phyloP scores from a whole-genome alignment of 2,797 vertebrate genomes.

The Esox masquinongy region DNA sequence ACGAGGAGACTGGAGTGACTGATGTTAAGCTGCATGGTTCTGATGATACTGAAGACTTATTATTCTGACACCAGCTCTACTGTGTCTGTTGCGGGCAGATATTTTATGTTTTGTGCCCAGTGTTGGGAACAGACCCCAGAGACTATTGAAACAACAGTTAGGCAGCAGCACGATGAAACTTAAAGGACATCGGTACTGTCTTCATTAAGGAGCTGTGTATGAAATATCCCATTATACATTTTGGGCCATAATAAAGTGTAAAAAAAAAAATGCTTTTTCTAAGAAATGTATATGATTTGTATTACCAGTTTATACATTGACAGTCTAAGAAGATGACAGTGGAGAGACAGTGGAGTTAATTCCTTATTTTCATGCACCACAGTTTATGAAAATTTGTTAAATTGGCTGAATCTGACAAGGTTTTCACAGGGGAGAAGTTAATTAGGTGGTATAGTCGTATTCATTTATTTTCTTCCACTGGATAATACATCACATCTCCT shows the following conservation, averaged over 20 bases:
- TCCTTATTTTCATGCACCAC: constrained; percentile 18
- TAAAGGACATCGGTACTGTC: constrained; percentile 13
- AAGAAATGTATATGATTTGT: constrained; percentile 50
- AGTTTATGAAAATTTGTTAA: constrained; percentile 57
- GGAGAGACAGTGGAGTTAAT: constrained; percentile 33
- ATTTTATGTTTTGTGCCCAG: constrained; percentile 41
- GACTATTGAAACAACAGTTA: constrained; percentile 46
- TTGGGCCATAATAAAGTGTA: constrained; percentile 67
- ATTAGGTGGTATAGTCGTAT: constrained; percentile 47
- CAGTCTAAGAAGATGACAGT: constrained; percentile 4
- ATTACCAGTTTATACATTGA: constrained; percentile 11
- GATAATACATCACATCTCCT: constrained; percentile 17
- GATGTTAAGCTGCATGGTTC: constrained; percentile 51
- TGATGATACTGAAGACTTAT: constrained; percentile 56
- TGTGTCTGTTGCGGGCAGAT: constrained; percentile 33
- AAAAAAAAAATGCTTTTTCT: constrained; percentile 50
- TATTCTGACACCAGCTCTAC: constrained; percentile 50
- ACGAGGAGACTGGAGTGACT: constrained; percentile 44
- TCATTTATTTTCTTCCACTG: constrained; percentile 25
- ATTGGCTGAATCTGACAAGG: constrained; percentile 54
- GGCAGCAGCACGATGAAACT: constrained; percentile 33
- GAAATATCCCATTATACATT: constrained; percentile 44
- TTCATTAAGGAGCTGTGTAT: constrained; percentile 56
- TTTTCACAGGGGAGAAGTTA: constrained; percentile 50
- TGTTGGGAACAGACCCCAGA: constrained; percentile 34